Percentiles rank a stretch among this genome's conserved stretches.
phyloP scores from a whole-genome alignment of 2,888 invertebrate genomes.

The Lobophora halterata region DNA sequence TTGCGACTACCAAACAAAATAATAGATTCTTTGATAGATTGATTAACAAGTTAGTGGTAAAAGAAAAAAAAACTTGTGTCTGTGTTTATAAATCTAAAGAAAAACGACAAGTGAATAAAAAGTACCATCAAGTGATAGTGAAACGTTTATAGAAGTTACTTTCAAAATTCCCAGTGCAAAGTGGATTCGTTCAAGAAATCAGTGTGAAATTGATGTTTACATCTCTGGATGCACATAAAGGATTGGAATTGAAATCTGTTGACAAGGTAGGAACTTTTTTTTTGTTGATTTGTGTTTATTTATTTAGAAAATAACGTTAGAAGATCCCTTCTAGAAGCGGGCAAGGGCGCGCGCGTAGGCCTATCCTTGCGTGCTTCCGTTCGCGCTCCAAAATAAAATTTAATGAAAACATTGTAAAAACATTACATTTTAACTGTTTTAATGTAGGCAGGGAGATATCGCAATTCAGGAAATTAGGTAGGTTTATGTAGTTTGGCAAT shows the following conservation, averaged over 20 bases:
- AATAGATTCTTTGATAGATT: too few relatives aligned
- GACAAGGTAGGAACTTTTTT: slow-evolving; percentile 54
- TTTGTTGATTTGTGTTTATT: slow-evolving; percentile 16
- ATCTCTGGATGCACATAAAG: slow-evolving; percentile 59
- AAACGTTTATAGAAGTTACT: not conserved
- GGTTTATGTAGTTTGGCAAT: too few relatives aligned
- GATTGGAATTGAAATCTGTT: slow-evolving; percentile 56
- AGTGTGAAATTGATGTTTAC: slow-evolving; percentile 46
- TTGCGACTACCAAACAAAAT: not conserved
- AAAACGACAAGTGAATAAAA: too few relatives aligned
- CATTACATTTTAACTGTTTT: too few relatives aligned
- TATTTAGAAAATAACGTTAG: slow-evolving; percentile 29
- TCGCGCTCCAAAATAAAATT: too few relatives aligned
- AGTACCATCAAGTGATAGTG: slow-evolving; percentile 8
- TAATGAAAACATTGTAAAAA: too few relatives aligned
- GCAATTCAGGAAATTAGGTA: too few relatives aligned
- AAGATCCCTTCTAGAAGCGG: slow-evolving; percentile 14
- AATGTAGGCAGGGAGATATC: too few relatives aligned
- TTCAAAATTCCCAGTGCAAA: slow-evolving; percentile 35
- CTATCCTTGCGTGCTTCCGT: slow-evolving; percentile 38
- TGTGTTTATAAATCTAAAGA: not conserved
- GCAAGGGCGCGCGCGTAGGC: slow-evolving; percentile 37
- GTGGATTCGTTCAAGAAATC: slow-evolving; percentile 42
- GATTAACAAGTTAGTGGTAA: not conserved
- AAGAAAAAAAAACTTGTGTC: slow-evolving; percentile 2